Evolutionary conservation across 2,888 invertebrate genomes (phyloP), one percentile per base, ranked within the genome.

Genomic region (Athalia circularis): DNA sequence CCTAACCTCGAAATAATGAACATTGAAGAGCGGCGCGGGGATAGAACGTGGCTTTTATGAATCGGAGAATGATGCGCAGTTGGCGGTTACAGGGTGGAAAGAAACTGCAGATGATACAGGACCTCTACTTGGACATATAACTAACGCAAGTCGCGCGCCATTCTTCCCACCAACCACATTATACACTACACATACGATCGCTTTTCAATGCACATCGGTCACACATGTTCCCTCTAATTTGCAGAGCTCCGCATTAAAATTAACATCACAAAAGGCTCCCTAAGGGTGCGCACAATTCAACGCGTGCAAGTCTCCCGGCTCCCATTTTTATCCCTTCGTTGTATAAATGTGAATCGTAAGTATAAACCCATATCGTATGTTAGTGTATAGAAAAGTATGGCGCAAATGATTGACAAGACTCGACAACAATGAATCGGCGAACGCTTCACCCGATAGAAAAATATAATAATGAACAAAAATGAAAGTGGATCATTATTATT

Each of bases 221-320:
- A 61, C 74, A 74, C 74, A 61, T 74, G 74, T 74, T 74, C 74
- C 74, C 61, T 74, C 47, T 61, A 61, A 74, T 74, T 74, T 61
- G 29, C 29, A 29, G 61, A 61, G 43, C 74, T 74, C 61, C 45
- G 61, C 50, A 47, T 48, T 61, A 48, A 61, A 70, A 70, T 74
- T 74, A 74, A 47, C 74, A 74, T 74, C 8, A 74, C 74, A 74
- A 74, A 59, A 74, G 70, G 54, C n/a, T 7, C n/a, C 61, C 74
- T n/a, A 47, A 74, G 61, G 74, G 61, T 74, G 74, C 59, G 61
- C 61, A 15, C 15, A 11, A 45, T 45, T 65, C 15, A 61, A 11
- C 74, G 74, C 15, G 48, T 61, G 74, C 61, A 3, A 70, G 67
- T 70, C 48, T 9, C 70, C 54, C 29, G 29, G 70, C 70, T 70